Evolutionary conservation across 2,797 vertebrate genomes (phyloP).

Genomic region (Lacerta viridis): DNA sequence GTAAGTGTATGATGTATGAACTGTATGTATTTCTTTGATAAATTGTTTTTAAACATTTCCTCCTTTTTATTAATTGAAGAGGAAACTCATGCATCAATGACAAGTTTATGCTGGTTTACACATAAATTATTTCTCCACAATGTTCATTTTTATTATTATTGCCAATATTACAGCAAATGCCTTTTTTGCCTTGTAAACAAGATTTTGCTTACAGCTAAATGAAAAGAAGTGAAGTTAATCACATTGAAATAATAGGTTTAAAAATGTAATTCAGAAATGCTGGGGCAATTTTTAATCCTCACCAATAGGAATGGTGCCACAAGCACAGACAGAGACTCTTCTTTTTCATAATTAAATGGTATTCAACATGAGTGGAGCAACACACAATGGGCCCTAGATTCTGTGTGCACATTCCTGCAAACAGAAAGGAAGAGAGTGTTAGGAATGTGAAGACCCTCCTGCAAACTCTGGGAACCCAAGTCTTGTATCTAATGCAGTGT

Average conservation of each 20-base stretch:
- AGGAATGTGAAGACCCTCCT: not conserved
- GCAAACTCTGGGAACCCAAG: not conserved
- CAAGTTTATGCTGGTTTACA: constrained; percentile 89
- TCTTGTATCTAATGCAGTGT: too few relatives aligned
- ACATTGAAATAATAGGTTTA: constrained; percentile 88
- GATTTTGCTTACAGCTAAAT: constrained; percentile 87
- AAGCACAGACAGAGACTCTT: constrained; percentile 83
- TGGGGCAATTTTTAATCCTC: constrained; percentile 83
- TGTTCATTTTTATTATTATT: constrained; percentile 87
- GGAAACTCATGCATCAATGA: constrained; percentile 98
- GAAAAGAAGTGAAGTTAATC: constrained; percentile 87
- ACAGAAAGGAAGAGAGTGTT: constrained; percentile 50
- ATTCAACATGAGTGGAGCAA: constrained; percentile 81
- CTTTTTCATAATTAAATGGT: constrained; percentile 82
- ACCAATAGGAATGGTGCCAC: constrained; percentile 78
- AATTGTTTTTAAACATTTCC: constrained; percentile 98
- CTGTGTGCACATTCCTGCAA: constrained; percentile 48
- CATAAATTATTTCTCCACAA: constrained; percentile 91
- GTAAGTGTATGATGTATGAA: constrained; percentile 95
- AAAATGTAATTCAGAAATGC: constrained; percentile 86
- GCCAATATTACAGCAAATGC: constrained; percentile 83
- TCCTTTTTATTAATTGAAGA: constrained; percentile 98
- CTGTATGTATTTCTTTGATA: constrained; percentile 91
- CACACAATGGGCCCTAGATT: constrained; percentile 65
- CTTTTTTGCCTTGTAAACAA: constrained; percentile 83